Percentiles rank a stretch among this genome's conserved stretches.
phyloP scores from a whole-genome alignment of 2,113 vertebrate species.

The Campylomormyrus tamandua region DNA sequence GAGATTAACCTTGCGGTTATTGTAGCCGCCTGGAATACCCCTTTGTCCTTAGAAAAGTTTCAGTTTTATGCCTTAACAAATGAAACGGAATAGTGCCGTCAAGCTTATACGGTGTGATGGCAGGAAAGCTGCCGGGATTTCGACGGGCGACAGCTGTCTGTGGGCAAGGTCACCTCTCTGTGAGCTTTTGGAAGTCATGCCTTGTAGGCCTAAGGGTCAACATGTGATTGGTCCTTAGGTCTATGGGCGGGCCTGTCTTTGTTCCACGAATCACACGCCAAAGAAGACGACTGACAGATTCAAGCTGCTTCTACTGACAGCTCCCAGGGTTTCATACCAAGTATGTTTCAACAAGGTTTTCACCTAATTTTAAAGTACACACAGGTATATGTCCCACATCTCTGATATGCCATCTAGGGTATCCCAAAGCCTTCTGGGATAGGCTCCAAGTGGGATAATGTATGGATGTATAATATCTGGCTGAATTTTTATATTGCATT shows the following conservation, averaged over 20 bases:
- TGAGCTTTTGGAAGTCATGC: background rate
- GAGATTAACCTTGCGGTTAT: background rate
- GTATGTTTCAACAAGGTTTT: background rate
- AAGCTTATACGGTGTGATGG: background rate
- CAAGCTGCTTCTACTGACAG: background rate
- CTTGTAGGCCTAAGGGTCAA: background rate
- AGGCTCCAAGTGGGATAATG: background rate
- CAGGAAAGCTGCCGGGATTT: background rate
- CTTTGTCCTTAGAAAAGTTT: conserved; percentile 6
- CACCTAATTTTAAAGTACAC: background rate
- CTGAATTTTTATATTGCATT: background rate
- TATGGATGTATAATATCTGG: background rate
- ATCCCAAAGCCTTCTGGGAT: background rate
- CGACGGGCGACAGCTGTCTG: background rate
- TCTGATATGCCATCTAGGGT: background rate
- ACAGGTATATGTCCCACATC: background rate
- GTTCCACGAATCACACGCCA: background rate
- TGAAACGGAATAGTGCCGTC: background rate
- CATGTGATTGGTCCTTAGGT: background rate
- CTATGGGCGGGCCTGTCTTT: background rate
- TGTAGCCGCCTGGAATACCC: background rate
- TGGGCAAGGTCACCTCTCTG: background rate
- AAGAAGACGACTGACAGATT: background rate
- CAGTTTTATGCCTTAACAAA: background rate
- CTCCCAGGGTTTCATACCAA: background rate